Evolutionary conservation across 2,113 vertebrate genomes (phyloP).

Genomic region (Xiphias gladius): DNA sequence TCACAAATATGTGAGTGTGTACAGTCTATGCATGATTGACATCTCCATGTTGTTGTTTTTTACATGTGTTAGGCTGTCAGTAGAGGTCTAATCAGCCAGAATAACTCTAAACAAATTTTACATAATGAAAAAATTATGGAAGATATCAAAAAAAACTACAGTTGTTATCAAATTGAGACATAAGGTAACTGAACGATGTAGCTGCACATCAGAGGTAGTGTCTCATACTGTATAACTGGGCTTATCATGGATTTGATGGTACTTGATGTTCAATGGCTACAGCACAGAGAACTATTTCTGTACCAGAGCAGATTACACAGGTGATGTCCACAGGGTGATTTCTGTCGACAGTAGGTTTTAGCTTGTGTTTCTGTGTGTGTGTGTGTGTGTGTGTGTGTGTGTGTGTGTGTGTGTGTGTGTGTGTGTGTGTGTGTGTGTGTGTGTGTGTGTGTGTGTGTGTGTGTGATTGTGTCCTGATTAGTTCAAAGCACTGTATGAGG

Average conservation of each 20-base stretch:
- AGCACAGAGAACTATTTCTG: slow-evolving; percentile 28
- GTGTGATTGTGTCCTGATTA: too few relatives aligned
- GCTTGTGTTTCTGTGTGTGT: background rate
- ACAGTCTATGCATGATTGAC: background rate
- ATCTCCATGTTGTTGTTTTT: too few relatives aligned
- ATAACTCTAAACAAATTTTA: background rate
- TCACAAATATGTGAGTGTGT: background rate
- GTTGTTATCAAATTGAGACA: background rate
- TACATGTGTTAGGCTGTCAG: background rate
- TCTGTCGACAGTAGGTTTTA: background rate
- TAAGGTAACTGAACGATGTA: slow-evolving; percentile 3
- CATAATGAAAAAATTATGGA: background rate
- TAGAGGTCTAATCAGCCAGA: background rate
- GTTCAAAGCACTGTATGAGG: background rate
- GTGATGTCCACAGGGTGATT: slow-evolving; percentile 1
- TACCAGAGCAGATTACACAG: slow-evolving; percentile 9
- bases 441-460: background rate
- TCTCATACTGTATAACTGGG: slow-evolving; percentile 18
- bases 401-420: background rate
- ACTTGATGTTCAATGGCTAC: slow-evolving; percentile 27
- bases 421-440: background rate
- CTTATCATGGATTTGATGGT: slow-evolving; percentile 19
- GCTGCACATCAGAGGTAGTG: background rate
- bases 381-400: too few relatives aligned
- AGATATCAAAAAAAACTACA: background rate